Percentiles rank a stretch among this genome's conserved stretches.
Conservation (phyloP, 2,797 vertebrate species). For the Gallinago nigripennis region DNA sequence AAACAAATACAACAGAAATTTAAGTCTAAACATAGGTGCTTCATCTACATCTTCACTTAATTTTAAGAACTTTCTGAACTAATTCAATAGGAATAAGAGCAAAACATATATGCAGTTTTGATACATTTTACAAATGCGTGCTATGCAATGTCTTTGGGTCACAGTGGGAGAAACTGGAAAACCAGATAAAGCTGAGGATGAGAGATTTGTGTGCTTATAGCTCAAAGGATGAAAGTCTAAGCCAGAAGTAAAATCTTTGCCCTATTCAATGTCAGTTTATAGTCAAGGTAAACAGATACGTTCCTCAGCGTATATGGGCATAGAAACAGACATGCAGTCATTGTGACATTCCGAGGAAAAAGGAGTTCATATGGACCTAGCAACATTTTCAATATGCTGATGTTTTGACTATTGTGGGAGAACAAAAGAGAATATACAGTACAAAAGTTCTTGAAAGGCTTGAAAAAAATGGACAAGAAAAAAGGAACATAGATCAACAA, state of each 20-base stretch:
- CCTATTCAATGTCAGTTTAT: not conserved
- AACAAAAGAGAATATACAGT: not conserved
- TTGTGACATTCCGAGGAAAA: not conserved
- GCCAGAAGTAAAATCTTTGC: not conserved
- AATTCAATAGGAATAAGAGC: not conserved
- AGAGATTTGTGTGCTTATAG: not conserved
- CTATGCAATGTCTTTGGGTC: not conserved
- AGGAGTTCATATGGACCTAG: not conserved
- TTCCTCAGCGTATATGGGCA: not conserved
- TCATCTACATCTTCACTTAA: not conserved
- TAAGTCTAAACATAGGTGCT: not conserved
- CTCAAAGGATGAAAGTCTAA: not conserved
- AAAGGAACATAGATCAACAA: not conserved
- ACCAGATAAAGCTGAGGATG: not conserved
- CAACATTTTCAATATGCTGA: not conserved
- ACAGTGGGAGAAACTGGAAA: not conserved
- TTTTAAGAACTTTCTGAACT: not conserved
- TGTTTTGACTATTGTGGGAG: not conserved
- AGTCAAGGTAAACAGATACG: not conserved
- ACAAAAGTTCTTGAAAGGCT: not conserved
- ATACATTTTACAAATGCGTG: not conserved
- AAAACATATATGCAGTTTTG: not conserved
- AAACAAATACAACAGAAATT: not conserved
- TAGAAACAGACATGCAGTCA: not conserved
- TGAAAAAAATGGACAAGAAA: not conserved